Conservation (phyloP, 1,140 invertebrate genomes). For the Mya arenaria region DNA sequence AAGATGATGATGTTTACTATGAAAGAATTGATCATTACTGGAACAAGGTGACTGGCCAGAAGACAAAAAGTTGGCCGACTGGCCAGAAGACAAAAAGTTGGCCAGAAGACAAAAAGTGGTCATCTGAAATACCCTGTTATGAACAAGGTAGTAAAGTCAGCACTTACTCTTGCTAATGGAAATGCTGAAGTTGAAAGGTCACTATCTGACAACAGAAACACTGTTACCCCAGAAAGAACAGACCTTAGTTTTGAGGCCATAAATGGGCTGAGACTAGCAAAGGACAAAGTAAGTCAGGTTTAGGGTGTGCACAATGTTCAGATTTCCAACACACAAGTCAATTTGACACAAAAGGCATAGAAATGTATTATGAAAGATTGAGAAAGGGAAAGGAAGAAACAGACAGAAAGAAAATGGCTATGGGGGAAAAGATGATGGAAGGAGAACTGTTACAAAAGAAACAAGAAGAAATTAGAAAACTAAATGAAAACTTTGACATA, state of each 20-base stretch:
- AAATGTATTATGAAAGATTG: too few relatives aligned
- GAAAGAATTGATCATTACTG: slow-evolving; percentile 35
- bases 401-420: too few relatives aligned
- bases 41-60: slow-evolving; percentile 30
- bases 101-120: slow-evolving; percentile 10
- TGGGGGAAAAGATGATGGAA: too few relatives aligned
- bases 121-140: slow-evolving; percentile 11
- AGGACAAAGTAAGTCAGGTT: background rate
- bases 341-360: too few relatives aligned
- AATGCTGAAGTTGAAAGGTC: slow-evolving; percentile 23
- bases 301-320: slow-evolving; percentile 23
- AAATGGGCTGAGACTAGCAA: slow-evolving; percentile 32
- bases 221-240: slow-evolving; percentile 33
- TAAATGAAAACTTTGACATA: background rate
- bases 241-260: background rate
- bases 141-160: slow-evolving; percentile 27
- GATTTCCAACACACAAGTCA: slow-evolving; percentile 19
- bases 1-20: slow-evolving; percentile 30
- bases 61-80: slow-evolving; percentile 4
- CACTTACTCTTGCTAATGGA: slow-evolving; percentile 18
- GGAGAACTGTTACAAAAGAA: background rate
- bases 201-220: slow-evolving; percentile 24
- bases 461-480: slow-evolving; percentile 21
- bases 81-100: slow-evolving; percentile 9
- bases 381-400: slow-evolving; percentile 16